These are phyloP conservation scores for Sorex araneus DNA, from an alignment of 2,113 vertebrate species.

Conservation along the genomic window DNA sequence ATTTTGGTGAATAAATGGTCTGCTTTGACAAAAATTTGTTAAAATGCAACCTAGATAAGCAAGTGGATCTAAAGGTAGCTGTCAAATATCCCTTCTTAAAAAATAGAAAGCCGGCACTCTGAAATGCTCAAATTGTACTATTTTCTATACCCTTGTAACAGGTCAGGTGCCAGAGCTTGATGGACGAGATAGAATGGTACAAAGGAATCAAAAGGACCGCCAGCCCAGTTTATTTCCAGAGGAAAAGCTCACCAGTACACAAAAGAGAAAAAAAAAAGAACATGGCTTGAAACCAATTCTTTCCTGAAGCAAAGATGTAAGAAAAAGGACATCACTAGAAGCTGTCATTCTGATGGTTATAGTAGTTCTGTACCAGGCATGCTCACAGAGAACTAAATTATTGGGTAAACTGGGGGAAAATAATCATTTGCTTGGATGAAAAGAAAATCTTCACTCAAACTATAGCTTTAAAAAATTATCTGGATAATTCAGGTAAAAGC, in stretches of 20 bases:
- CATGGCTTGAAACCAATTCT: conserved; percentile 72
- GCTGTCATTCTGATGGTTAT: background rate
- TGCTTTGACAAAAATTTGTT: conserved; percentile 73
- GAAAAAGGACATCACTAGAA: conserved; percentile 58
- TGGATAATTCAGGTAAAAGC: conserved; percentile 70
- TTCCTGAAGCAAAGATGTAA: conserved; percentile 57
- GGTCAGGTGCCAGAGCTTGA: conserved; percentile 85
- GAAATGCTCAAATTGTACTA: conserved; percentile 86
- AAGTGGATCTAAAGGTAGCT: conserved; percentile 77
- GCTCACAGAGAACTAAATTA: background rate
- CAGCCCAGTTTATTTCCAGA: conserved; percentile 84
- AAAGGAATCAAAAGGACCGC: conserved; percentile 86
- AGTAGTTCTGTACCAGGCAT: background rate
- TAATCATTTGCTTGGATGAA: conserved; percentile 17
- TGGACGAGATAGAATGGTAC: conserved; percentile 87
- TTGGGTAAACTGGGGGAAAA: conserved; percentile 22
- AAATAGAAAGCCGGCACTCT: conserved; percentile 83
- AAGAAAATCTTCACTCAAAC: conserved; percentile 38
- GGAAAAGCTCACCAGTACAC: conserved; percentile 85
- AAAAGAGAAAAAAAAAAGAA: conserved; percentile 73
- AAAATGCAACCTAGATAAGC: conserved; percentile 78
- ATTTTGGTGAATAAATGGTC: conserved; percentile 75
- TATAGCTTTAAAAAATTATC: conserved; percentile 56
- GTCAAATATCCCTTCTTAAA: conserved; percentile 71
- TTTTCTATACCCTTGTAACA: conserved; percentile 82